These are phyloP conservation scores for Volucella bombylans DNA, from an alignment of 2,888 invertebrate genomes.

Conservation along the genomic window DNA sequence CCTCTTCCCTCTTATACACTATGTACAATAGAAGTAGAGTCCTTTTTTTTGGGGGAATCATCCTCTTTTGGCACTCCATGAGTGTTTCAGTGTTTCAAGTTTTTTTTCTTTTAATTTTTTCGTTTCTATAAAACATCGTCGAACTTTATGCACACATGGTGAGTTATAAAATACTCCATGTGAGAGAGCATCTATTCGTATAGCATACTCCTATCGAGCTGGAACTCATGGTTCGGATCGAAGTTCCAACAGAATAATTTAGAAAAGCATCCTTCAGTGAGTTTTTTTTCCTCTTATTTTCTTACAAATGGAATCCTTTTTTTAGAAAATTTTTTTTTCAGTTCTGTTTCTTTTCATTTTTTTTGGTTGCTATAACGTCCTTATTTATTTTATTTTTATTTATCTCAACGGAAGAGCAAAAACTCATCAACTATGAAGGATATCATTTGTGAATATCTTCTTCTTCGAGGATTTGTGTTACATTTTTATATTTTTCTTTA, in stretches of 20 bases:
- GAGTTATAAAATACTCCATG: slow-evolving; percentile 26
- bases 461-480: slow-evolving; percentile 39
- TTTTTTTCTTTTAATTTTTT: slow-evolving; percentile 14
- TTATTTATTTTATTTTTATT: slow-evolving; percentile 24
- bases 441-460: slow-evolving; percentile 47
- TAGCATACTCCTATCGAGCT: slow-evolving; percentile 18
- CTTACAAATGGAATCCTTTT: slow-evolving; percentile 24
- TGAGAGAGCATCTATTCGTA: background rate
- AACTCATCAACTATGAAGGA: slow-evolving; percentile 67
- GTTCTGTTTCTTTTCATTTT: slow-evolving; percentile 12
- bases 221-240: slow-evolving; percentile 46
- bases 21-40: too few species aligned
- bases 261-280: slow-evolving; percentile 48
- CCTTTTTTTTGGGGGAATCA: background rate
- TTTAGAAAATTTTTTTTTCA: slow-evolving; percentile 5
- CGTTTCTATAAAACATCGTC: slow-evolving; percentile 6
- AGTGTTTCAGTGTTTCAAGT: slow-evolving; percentile 21
- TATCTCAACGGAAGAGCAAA: slow-evolving; percentile 37
- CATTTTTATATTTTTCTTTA: slow-evolving; percentile 27
- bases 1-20: background rate
- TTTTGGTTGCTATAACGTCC: slow-evolving; percentile 26
- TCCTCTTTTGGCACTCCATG: slow-evolving; percentile 22
- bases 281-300: slow-evolving; percentile 31
- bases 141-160: slow-evolving; percentile 21
- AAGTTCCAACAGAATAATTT: slow-evolving; percentile 62